Evolutionary conservation across 2,113 vertebrate species (phyloP), one percentile per base, ranked within the genome.

Genomic region (Eudorcas thomsonii): DNA sequence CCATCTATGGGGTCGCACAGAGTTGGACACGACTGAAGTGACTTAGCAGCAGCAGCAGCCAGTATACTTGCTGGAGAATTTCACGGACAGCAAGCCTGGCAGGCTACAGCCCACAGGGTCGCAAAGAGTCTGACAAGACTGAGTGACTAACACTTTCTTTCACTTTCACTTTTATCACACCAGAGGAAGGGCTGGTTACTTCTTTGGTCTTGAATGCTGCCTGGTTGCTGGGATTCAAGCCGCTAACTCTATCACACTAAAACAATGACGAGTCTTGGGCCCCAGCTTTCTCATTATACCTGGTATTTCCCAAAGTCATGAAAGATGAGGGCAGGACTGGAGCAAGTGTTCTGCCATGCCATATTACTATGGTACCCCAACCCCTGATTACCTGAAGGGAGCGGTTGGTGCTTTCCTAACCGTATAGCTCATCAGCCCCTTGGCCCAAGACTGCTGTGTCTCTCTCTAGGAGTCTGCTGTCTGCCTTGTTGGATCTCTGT

Each of bases 21-120:
- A 33, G 60, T 62, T 0, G 6, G 28, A 62, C 28, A 62, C 0
- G 0, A 62, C 60, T 16, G 60, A 62, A 62, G 14, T 1, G 14
- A 62, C 60, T 62, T 62, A 62, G 60, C 28, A 16, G 60, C 30
- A 7, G 60, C 60, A 33, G 28, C 13, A 16, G 30, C 67, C n/a
- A 71, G 19, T 71, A 71, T 71, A 23, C 67, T 39, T 71, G n/a
- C 19, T 39, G n/a, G 67, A 71, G 67, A 71, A 71, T 71, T 71
- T 71, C 19, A 71, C 3, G 2, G n/a, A 71, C n/a, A 23, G n/a
- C n/a, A 2, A 71, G n/a, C 67, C 67, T 71, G n/a, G 67, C 62
- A 67, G 62, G 62, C 67, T 71, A 39, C 5, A 39, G 67, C 21
- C 10, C 67, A 23, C 5, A 1, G 10, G 19, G 67, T 13, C 39